Evolutionary conservation across 2,888 invertebrate genomes (phyloP), one percentile per base, ranked within the genome.

Genomic region (Belgica antarctica): DNA sequence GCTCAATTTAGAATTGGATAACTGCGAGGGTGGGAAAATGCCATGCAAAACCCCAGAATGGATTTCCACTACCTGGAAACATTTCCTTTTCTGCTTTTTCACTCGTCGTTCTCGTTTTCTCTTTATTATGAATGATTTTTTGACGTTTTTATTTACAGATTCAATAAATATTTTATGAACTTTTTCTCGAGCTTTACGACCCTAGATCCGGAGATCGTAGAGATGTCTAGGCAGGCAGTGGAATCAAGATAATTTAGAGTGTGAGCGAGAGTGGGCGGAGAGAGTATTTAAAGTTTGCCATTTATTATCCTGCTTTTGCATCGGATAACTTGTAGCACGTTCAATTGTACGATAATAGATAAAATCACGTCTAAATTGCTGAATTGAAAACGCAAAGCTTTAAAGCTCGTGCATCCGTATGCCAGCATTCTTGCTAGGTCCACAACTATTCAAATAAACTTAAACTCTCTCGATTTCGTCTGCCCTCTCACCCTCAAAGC

Each of bases 91-190:
- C 41, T 52, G 22, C 52, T 22, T 52, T 52, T 52, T 52, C 52
- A 17, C 19, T 52, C 52, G 22, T 52, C 52, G 52, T 22, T 22
- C 17, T 52, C 52, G 52, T 22, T 52, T 52, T 52, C 22, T 7
- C 17, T 22, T 52, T 52, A 52, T 52, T 52, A 19, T 19, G 52
- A 68, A 68, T 34, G 52, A 68, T 68, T 68, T 68, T n/a, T 15
- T 41, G 41, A 19, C 65, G 28, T 65, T 65, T 63, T 34, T 65
- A n/a, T n/a, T n/a, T n/a, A n/a, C 59, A 17, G 47, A 65, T 65
- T 65, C 65, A 65, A 65, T 65, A 65, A 68, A 68, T 68, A 68
- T 68, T 68, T 68, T 68, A 68, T 68, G 28, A 68, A 68, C 52
- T 68, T 57, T 68, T 15, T 59, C 22, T 41, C 12, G 15, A 4